Evolutionary conservation across 2,888 invertebrate genomes (phyloP), one percentile per base, ranked within the genome.

Genomic region (Phortica magna): DNA sequence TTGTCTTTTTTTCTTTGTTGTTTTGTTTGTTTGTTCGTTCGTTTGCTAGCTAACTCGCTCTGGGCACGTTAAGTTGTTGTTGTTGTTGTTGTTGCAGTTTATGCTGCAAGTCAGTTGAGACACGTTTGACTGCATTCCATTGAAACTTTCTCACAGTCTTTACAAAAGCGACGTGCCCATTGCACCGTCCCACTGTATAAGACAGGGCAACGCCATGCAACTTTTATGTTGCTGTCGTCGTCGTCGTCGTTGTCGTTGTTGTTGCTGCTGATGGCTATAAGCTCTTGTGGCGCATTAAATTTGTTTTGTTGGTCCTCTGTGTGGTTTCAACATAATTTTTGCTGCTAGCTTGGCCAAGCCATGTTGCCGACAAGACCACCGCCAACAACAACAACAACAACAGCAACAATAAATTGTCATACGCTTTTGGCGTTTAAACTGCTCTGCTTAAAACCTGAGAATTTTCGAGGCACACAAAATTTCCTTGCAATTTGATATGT

Each of bases 121-220:
- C 88, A 85, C 81, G 91, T 89, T 89, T 88, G 90, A 91, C 91
- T 88, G 90, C 91, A 91, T 91, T 91, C 91, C 91, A 91, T 90
- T 89, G 89, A 90, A 91, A 91, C 91, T 91, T 91, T 91, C 91
- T 91, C 91, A 91, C 91, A 91, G 90, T 91, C 82, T 22, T 53
- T 71, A 71, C 70, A 71, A 31, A 70, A 22, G 70, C 53, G 19
- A 48, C 14, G 31, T 71, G 19, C 31, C 22, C n/a, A 48, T 19
- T 64, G 12, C 41, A 42, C 65, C 53, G 14, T 42, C 41, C 12
- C 19, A 55, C 17, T 43, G 42, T 1, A 31, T 31, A 31, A 31
- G 31, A 31, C 55, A 55, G n/a, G 3, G 17, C n/a, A 55, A 17
- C 55, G 55, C 55, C 17, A 55, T 55, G 55, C 55, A 7, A 55